phyloP scores from a whole-genome alignment of 2,797 vertebrate genomes.

The Sarcoramphus papa region DNA sequence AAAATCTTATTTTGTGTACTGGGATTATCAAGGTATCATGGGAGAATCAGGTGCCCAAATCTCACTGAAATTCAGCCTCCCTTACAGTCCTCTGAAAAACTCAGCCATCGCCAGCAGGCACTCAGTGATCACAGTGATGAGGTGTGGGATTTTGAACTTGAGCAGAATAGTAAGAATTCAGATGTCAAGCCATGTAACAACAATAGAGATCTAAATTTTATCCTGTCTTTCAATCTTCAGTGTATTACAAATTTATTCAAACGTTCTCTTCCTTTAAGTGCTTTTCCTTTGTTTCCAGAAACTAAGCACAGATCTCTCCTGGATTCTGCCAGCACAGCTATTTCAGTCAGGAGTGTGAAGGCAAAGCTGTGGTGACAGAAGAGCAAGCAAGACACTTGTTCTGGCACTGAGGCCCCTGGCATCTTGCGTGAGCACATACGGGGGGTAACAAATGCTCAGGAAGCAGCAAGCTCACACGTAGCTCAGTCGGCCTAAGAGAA shows the following conservation, averaged over 20 bases:
- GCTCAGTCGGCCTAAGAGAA: neutral
- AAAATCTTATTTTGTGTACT: neutral
- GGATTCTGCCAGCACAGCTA: constrained; percentile 38
- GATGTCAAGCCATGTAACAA: neutral
- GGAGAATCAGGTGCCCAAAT: neutral
- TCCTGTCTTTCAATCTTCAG: constrained; percentile 6
- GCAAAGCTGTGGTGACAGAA: constrained; percentile 43
- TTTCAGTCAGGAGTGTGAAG: constrained; percentile 41
- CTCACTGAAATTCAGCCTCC: neutral
- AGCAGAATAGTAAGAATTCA: neutral
- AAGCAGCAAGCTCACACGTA: neutral
- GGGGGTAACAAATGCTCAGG: neutral
- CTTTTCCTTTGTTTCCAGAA: constrained; percentile 47
- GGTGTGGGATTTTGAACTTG: neutral
- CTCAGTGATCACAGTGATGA: neutral
- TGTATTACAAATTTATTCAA: constrained; percentile 27
- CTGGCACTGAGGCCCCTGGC: constrained; percentile 13
- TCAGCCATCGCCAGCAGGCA: neutral
- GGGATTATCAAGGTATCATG: neutral
- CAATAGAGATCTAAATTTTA: constrained; percentile 11
- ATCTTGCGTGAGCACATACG: neutral
- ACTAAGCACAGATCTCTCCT: neutral
- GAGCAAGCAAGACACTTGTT: constrained; percentile 40
- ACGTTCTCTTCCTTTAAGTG: constrained; percentile 21
- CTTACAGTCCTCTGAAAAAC: neutral